Percentiles rank a stretch among this genome's conserved stretches.
Evolutionary conservation across 2,797 vertebrate genomes (phyloP).

Genomic region (Gymnocypris eckloni): DNA sequence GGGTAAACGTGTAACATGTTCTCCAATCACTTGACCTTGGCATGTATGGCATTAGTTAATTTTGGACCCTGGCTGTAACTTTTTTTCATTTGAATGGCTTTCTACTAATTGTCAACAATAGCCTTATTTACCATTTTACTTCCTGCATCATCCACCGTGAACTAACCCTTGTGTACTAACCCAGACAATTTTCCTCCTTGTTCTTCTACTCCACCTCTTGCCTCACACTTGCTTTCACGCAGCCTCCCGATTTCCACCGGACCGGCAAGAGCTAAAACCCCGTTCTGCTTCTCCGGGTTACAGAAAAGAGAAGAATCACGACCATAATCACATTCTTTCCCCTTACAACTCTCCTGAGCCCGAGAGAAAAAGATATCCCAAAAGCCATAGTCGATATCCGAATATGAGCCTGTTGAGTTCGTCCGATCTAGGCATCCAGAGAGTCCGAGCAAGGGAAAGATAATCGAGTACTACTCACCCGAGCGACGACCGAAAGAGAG

Average conservation of each 20-base stretch:
- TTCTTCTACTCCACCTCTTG: constrained; percentile 55
- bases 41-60: not conserved
- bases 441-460: constrained; percentile 61
- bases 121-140: constrained; percentile 15
- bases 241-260: constrained; percentile 65
- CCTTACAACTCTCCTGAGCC: constrained; percentile 66
- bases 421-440: constrained; percentile 69
- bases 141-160: constrained; percentile 11
- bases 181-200: constrained; percentile 52
- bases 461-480: constrained; percentile 66
- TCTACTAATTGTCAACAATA: not conserved
- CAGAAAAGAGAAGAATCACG: constrained; percentile 37
- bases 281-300: constrained; percentile 52
- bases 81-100: not conserved
- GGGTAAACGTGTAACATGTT: not conserved
- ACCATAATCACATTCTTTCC: constrained; percentile 52
- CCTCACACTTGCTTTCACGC: constrained; percentile 54
- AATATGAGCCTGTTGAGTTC: constrained; percentile 66
- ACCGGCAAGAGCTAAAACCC: constrained; percentile 56
- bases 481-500: constrained; percentile 59
- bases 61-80: not conserved
- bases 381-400: constrained; percentile 16
- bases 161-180: constrained; percentile 66
- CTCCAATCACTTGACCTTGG: not conserved
- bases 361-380: constrained; percentile 28